A percentile compares a stretch with the other conserved stretches of the same genome.
These are phyloP conservation scores for Salpingus planirostris DNA, from an alignment of 2,888 invertebrate genomes.

Conservation along the genomic window DNA sequence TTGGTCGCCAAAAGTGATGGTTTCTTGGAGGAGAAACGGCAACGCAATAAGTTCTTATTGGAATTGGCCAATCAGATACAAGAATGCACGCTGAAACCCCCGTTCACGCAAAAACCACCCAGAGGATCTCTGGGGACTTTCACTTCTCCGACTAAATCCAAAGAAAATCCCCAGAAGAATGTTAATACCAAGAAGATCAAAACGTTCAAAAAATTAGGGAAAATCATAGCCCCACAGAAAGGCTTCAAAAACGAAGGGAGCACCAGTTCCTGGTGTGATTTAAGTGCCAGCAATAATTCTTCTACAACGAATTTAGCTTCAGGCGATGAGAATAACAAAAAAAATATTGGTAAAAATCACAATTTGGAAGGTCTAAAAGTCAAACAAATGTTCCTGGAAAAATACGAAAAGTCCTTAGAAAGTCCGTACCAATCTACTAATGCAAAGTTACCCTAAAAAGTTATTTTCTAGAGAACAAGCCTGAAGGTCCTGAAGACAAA, in stretches of 20 bases:
- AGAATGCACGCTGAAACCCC: conserved; percentile 2
- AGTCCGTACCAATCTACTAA: too few species aligned
- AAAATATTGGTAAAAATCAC: too few species aligned
- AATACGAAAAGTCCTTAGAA: too few species aligned
- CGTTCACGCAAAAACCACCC: conserved; percentile 5
- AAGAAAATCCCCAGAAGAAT: too few species aligned
- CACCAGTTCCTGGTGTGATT: conserved; percentile 7
- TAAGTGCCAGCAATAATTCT: conserved; percentile 1
- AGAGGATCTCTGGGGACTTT: conserved; percentile 2
- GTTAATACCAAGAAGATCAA: not conserved
- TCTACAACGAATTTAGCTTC: not conserved
- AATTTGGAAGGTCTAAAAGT: conserved; percentile 4
- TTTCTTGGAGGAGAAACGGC: not conserved
- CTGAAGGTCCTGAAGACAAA: conserved; percentile 2
- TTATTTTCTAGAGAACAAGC: too few species aligned
- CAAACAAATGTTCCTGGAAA: conserved; percentile 1
- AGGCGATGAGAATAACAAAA: too few species aligned
- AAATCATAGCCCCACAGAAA: not conserved
- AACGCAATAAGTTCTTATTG: conserved; percentile 7
- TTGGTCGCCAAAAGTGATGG: not conserved
- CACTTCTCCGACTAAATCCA: not conserved
- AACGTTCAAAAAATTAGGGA: not conserved
- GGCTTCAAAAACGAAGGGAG: too few species aligned
- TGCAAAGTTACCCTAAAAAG: too few species aligned
- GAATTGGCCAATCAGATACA: conserved; percentile 10